These are phyloP conservation scores for Nothocercus nigrocapillus DNA, from an alignment of 2,113 vertebrate genomes.

Conservation along the genomic window DNA sequence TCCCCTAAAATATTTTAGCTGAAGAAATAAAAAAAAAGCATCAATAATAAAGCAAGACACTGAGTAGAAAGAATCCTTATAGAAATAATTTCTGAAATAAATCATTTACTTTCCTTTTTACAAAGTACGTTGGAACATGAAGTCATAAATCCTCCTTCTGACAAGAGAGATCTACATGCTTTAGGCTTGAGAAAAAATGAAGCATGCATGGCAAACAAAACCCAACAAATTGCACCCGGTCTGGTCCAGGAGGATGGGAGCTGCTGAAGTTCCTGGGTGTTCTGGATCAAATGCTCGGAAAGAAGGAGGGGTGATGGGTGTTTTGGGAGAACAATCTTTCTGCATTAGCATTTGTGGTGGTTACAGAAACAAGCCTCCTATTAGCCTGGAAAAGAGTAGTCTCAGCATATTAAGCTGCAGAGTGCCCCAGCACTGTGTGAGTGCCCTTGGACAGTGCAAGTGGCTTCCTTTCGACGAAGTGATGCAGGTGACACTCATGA, in stretches of 20 bases:
- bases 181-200: background rate
- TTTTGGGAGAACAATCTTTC: background rate
- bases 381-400: background rate
- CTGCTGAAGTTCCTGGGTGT: background rate
- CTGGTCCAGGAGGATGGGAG: background rate
- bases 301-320: background rate
- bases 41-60: background rate
- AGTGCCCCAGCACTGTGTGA: fast-evolving
- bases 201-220: background rate
- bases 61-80: background rate
- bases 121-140: background rate
- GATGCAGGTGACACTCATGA: fast-evolving
- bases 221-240: fast-evolving
- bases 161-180: background rate
- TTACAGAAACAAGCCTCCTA: background rate
- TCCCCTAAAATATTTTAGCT: constrained; percentile 15
- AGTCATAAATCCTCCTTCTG: background rate
- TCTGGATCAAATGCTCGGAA: background rate
- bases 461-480: background rate
- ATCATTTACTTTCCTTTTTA: background rate
- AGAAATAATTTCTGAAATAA: background rate
- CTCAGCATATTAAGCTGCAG: background rate
- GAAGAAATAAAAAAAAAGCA: constrained; percentile 17
- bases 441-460: background rate
- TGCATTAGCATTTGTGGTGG: background rate